Conservation (phyloP, 2,888 invertebrate species). For the Hydriomena furcata region DNA sequence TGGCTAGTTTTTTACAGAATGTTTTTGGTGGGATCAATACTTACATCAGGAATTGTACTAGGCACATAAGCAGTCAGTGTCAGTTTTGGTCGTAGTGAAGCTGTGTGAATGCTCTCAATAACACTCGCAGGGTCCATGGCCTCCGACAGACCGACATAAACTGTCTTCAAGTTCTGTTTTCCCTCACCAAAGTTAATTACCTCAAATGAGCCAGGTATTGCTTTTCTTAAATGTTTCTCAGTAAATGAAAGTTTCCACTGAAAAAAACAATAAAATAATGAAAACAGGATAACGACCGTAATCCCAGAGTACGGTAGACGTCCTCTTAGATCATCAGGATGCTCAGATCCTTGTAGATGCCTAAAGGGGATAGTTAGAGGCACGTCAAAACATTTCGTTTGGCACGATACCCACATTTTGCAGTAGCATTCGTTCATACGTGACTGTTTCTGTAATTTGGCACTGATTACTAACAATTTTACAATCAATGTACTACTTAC, state of each 20-base stretch:
- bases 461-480: too few relatives aligned
- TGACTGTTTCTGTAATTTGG: too few relatives aligned
- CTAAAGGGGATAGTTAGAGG: too few relatives aligned
- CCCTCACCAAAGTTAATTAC: constrained; percentile 42
- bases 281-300: too few relatives aligned
- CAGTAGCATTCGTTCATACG: too few relatives aligned
- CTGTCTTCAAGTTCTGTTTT: constrained; percentile 30
- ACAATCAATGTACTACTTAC: constrained; percentile 24
- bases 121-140: constrained; percentile 47
- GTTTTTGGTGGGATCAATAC: constrained; percentile 33
- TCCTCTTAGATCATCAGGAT: too few relatives aligned
- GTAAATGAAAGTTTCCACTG: constrained; percentile 41
- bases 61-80: constrained; percentile 48
- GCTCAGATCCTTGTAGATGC: too few relatives aligned
- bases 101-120: constrained; percentile 42
- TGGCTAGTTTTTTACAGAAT: too few relatives aligned
- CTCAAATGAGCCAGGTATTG: constrained; percentile 50
- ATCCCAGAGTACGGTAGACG: too few relatives aligned
- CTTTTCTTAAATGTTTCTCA: constrained; percentile 37
- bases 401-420: too few relatives aligned
- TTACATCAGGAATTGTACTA: constrained; percentile 53
- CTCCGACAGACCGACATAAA: constrained; percentile 52
- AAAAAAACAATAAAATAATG: constrained; percentile 33
- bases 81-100: constrained; percentile 11
- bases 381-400: too few relatives aligned